A percentile compares a stretch with the other conserved stretches of the same genome.
Conservation (phyloP, 2,797 vertebrate species). For the Gila robusta region DNA sequence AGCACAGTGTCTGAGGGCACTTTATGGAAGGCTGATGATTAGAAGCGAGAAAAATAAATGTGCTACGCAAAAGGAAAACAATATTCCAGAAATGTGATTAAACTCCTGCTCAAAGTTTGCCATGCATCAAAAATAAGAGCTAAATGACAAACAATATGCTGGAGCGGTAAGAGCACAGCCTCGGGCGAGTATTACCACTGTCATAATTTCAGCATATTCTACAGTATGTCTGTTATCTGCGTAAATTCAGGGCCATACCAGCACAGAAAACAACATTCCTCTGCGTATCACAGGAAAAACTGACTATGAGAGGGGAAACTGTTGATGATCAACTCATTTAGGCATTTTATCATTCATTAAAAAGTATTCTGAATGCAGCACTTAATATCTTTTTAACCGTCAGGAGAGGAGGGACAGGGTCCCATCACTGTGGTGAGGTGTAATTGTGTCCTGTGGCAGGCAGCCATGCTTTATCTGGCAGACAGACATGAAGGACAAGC, state of each 20-base stretch:
- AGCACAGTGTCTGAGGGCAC: constrained; percentile 53
- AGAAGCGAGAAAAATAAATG: constrained; percentile 58
- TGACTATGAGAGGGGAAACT: neutral
- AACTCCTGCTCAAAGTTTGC: constrained; percentile 48
- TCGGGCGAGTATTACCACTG: constrained; percentile 16
- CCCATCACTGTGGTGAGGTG: constrained; percentile 39
- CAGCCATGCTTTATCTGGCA: constrained; percentile 66
- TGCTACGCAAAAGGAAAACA: constrained; percentile 56
- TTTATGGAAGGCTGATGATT: constrained; percentile 60
- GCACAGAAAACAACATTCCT: constrained; percentile 45
- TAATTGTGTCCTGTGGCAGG: constrained; percentile 62
- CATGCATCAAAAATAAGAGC: constrained; percentile 62
- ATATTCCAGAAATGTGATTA: constrained; percentile 61
- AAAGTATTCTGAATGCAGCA: constrained; percentile 12
- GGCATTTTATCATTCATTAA: neutral
- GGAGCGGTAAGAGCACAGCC: constrained; percentile 39
- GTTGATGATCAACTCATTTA: neutral
- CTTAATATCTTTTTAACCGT: constrained; percentile 30
- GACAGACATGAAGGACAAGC: constrained; percentile 59
- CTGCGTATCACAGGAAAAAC: neutral
- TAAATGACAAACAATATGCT: constrained; percentile 66
- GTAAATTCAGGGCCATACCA: constrained; percentile 34
- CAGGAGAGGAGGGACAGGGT: constrained; percentile 52
- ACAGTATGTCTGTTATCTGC: constrained; percentile 27
- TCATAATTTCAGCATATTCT: constrained; percentile 40